Base-by-base conservation (phyloP, 1,140 invertebrate species). In the Scylla paramamosain region DNA sequence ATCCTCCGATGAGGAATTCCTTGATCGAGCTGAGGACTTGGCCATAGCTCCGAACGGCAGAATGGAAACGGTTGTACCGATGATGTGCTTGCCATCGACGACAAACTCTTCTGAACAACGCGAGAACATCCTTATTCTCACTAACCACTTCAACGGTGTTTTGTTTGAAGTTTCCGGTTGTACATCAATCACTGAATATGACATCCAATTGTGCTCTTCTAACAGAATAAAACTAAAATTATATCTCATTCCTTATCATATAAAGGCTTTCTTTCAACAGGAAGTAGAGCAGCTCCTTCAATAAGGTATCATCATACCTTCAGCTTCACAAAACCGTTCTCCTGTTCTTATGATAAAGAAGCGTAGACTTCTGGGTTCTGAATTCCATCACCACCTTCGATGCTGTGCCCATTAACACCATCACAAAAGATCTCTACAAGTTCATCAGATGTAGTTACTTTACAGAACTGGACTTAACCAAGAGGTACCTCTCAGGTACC, bases 381-480 rank as follows among this genome's bases (percentile, higher is more conserved):
- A 93, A 95, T 93, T 31, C 94, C 46, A 48, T 92, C 4, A 95
- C 88, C 14, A 77, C 32, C 0, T 92, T 95, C 29, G n/a, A 92
- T 31, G 89, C 89, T 31, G 94, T 92, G 84, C 94, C 89, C 25
- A 46, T 59, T 10, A 25, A 67, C 46, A 31, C 46, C 1, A 93
- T 95, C 8, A 90, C 52, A 28, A 52, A 90, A 46, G 88, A 95
- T 28, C 31, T 95, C 48, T 28, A 95, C 52, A 95, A 95, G 86
- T 95, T 95, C 48, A 31, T 20, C 31, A 45, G 48, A 28, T 4
- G 16, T 12, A 7, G 20, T 28, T 95, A 82, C 29, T 95, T 95
- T 10, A 92, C 94, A 45, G 94, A 95, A 83, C 28, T 95, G 32
- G 94, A 94, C 83, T 32, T 94, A n/a, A 92, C 84, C 6, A 84